Evolutionary conservation across 2,797 vertebrate species (phyloP).

Genomic region (Tenualosa ilisha): DNA sequence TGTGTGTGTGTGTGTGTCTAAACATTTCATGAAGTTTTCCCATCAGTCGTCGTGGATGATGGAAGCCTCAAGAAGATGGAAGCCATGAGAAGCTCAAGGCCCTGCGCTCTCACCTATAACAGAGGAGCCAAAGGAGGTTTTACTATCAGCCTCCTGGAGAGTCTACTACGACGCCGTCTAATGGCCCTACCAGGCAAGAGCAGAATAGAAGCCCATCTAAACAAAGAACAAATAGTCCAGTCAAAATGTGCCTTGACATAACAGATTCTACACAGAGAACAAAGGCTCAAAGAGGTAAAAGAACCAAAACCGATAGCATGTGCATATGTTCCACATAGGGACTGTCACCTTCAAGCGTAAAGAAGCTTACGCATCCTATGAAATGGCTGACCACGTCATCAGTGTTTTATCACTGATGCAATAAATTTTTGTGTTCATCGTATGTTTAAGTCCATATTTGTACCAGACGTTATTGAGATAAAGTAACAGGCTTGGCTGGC

Average conservation of each 20-base stretch:
- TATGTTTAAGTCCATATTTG: neutral
- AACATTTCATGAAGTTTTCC: neutral
- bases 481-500: neutral
- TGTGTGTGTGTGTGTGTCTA: neutral
- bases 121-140: neutral
- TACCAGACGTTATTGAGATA: neutral
- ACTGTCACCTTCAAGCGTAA: neutral
- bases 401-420: neutral
- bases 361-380: neutral
- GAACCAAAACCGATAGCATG: neutral
- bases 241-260: too few species aligned
- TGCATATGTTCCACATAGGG: neutral
- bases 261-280: neutral
- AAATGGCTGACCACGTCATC: neutral
- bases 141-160: neutral
- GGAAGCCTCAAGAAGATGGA: neutral
- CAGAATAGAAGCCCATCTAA: constrained; percentile 40
- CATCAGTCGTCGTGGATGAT: neutral
- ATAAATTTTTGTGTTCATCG: neutral
- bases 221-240: constrained; percentile 32
- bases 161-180: neutral
- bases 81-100: neutral
- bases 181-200: constrained; percentile 54
- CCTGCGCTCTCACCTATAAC: neutral
- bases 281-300: constrained; percentile 21